These are phyloP conservation scores for Alosa alosa DNA, from an alignment of 2,113 vertebrate species.

Conservation along the genomic window DNA sequence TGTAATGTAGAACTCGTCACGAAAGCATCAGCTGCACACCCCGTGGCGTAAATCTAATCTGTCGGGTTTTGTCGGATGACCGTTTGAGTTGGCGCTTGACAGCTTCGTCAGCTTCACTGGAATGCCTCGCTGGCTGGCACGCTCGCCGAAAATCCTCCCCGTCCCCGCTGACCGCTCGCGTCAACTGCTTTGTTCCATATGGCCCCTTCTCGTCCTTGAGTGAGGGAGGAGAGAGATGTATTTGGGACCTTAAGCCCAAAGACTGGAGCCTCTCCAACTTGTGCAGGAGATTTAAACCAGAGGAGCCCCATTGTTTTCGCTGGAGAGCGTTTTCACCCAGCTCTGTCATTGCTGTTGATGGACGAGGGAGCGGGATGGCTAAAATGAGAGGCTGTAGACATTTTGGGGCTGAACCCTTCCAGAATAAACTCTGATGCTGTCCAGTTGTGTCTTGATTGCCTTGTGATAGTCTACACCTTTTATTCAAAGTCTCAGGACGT, in stretches of 20 bases:
- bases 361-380: not conserved
- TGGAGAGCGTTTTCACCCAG: not conserved
- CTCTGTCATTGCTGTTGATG: not conserved
- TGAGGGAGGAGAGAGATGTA: not conserved
- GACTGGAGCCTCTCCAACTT: slow-evolving; percentile 30
- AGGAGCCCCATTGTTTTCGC: not conserved
- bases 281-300: slow-evolving; percentile 12
- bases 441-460: not conserved
- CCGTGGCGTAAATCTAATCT: not conserved
- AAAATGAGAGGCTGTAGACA: not conserved
- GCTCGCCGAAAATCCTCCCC: not conserved
- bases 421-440: not conserved
- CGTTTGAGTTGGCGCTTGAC: not conserved
- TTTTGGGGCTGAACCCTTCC: not conserved
- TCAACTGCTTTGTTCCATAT: not conserved
- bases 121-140: not conserved
- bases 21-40: not conserved
- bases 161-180: not conserved
- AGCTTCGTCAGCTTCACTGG: not conserved
- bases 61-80: not conserved
- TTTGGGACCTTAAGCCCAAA: slow-evolving; percentile 4
- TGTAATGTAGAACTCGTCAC: not conserved
- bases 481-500: not conserved
- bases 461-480: not conserved
- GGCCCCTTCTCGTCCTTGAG: not conserved